Base-by-base conservation (phyloP, 2,888 invertebrate genomes). In the Carpatolechia fugitivella region DNA sequence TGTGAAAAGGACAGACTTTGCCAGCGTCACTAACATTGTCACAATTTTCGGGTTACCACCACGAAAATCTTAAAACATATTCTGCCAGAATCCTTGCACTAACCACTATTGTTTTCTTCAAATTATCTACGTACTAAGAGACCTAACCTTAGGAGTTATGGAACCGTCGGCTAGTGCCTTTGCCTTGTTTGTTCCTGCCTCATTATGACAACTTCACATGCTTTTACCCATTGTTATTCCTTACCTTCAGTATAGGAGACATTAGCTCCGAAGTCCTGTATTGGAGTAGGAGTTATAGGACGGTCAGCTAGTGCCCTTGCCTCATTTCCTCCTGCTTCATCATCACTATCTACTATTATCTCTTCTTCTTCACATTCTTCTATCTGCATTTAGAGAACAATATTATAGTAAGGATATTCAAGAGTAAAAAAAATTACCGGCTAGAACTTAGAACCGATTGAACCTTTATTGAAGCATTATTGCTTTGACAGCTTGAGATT, bases 351-450 rank as follows among this genome's bases (percentile, higher is more conserved):
- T 56, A 87, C 74, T 54, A 85, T 66, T 60, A 85, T 82, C 61
- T 87, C 87, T 60, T 86, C 86, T 61, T 88, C 90, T 65, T 91
- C 91, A 55, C 90, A 91, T 63, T 91, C 91, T 65, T 91, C 91
- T 59, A 90, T 80, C 90, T 90, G 60, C 3, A 8, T 8, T 33
- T n/a, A 33, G 33, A 11, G 8, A 33, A 33, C 10, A 33, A n/a
- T n/a, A n/a, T n/a, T n/a, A n/a, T n/a, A n/a, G n/a, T n/a, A n/a
- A n/a, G n/a, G n/a, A n/a, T n/a, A n/a, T n/a, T n/a, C n/a, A n/a
- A n/a, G n/a, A n/a, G n/a, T n/a, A n/a, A n/a, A n/a, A n/a, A n/a
- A n/a, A n/a, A n/a, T n/a, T n/a, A n/a, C n/a, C n/a, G n/a, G n/a
- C n/a, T n/a, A n/a, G n/a, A n/a, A n/a, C n/a, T n/a, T n/a, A n/a